Conservation (phyloP, 2,888 invertebrate species). For the Lasioglossum figueresi region DNA sequence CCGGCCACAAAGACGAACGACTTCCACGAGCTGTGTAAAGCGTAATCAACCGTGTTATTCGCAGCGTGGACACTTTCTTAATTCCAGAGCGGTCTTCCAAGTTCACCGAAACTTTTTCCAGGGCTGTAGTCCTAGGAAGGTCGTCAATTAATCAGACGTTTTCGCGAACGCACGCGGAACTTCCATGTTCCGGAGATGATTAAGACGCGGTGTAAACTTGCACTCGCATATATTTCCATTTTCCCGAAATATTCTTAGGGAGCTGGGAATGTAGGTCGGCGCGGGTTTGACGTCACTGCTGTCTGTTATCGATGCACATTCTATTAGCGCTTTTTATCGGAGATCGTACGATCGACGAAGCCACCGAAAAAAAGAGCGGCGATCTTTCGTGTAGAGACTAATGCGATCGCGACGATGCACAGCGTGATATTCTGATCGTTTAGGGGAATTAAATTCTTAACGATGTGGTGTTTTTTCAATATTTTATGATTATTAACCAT, state of each 20-base stretch:
- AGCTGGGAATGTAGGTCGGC: conserved; percentile 30
- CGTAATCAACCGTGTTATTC: not conserved
- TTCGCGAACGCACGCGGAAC: conserved; percentile 17
- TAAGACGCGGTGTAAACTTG: conserved; percentile 40
- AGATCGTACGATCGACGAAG: not conserved
- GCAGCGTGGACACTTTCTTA: not conserved
- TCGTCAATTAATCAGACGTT: conserved; percentile 31
- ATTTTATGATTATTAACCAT: no score
- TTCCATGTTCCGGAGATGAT: conserved; percentile 21
- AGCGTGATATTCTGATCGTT: no score
- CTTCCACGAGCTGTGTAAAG: not conserved
- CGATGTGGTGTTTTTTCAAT: no score
- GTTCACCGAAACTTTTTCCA: not conserved
- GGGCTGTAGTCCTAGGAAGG: not conserved
- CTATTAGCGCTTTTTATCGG: conserved; percentile 33
- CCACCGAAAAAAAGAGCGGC: not conserved
- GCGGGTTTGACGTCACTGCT: conserved; percentile 38
- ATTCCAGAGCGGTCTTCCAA: not conserved
- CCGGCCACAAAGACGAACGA: not conserved
- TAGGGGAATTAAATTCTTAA: no score
- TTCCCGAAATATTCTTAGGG: conserved; percentile 28
- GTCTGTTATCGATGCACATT: conserved; percentile 38
- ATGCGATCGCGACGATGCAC: not conserved
- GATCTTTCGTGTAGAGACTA: not conserved
- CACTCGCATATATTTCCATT: conserved; percentile 2